Percentiles rank a stretch among this genome's conserved stretches.
phyloP scores from a whole-genome alignment of 64 coral and sea anemone genomes.

The Porites lutea region DNA sequence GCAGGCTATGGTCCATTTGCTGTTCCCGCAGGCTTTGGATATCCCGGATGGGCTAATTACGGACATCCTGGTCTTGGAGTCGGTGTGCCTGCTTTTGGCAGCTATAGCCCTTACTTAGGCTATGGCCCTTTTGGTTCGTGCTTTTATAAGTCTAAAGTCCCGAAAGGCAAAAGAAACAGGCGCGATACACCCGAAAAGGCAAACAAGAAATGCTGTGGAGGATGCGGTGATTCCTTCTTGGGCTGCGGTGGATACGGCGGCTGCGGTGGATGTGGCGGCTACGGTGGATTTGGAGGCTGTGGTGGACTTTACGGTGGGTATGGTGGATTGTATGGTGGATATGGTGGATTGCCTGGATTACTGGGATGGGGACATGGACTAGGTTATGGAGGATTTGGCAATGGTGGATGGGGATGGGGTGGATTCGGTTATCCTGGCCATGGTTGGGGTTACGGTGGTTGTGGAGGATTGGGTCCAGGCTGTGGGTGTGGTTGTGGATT shows the following conservation, averaged over 20 bases:
- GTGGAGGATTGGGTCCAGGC: conserved; percentile 43
- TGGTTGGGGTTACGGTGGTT: conserved; percentile 39
- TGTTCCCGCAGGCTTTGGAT: conserved; percentile 67
- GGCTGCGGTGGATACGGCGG: conserved; percentile 5
- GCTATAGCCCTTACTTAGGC: conserved; percentile 50
- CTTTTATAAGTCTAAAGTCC: conserved; percentile 81
- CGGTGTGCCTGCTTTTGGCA: conserved; percentile 54
- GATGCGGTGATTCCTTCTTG: conserved; percentile 38
- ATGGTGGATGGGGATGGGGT: conserved; percentile 43
- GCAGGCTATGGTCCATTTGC: conserved; percentile 16
- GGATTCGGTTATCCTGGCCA: conserved; percentile 20
- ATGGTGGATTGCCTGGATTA: neutral
- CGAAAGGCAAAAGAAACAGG: conserved; percentile 53
- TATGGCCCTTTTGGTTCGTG: conserved; percentile 55
- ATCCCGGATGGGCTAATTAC: conserved; percentile 66
- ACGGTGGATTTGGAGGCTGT: conserved; percentile 25
- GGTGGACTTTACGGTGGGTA: conserved; percentile 30
- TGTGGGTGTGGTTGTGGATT: conserved; percentile 72
- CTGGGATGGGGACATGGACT: neutral
- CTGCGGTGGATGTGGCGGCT: neutral
- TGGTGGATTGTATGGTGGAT: conserved; percentile 1
- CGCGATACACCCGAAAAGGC: conserved; percentile 50
- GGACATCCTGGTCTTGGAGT: conserved; percentile 74
- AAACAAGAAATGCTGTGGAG: conserved; percentile 47
- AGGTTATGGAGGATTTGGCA: neutral